These are phyloP conservation scores for Choloepus hoffmanni DNA, from an alignment of 2,113 vertebrate species.

Conservation along the genomic window DNA sequence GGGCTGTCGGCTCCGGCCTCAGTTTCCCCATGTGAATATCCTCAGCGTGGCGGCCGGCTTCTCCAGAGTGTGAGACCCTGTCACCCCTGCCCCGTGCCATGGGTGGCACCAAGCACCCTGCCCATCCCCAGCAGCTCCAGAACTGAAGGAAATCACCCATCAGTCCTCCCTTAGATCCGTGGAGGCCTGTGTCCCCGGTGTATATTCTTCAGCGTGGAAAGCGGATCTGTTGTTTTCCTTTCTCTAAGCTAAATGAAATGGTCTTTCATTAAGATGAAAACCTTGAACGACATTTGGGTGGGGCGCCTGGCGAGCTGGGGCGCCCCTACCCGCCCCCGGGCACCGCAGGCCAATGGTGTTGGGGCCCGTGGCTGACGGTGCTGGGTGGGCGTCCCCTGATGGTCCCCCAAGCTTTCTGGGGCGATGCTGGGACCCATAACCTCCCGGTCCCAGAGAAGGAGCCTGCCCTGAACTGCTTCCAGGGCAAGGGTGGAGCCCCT, in stretches of 20 bases:
- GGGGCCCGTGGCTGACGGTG: no score
- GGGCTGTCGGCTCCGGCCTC: background rate
- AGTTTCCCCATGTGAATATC: background rate
- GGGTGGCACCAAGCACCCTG: background rate
- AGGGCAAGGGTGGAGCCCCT: no score
- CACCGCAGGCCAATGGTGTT: background rate
- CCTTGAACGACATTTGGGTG: background rate
- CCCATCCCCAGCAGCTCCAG: background rate
- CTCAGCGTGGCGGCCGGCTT: background rate
- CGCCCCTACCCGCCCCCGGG: background rate
- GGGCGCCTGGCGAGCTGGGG: no score
- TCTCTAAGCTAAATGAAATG: background rate
- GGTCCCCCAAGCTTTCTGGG: background rate
- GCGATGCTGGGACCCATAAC: background rate
- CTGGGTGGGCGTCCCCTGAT: no score
- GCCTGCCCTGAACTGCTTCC: background rate
- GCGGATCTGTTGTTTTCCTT: background rate
- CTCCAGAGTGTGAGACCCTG: background rate
- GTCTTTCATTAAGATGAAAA: background rate
- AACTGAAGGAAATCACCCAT: background rate
- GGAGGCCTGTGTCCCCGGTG: background rate
- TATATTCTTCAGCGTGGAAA: background rate
- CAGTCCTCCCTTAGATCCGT: background rate
- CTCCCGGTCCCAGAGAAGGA: background rate
- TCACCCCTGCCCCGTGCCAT: no score